phyloP scores from a whole-genome alignment of 2,888 invertebrate species.

The Aspidapion aeneum region DNA sequence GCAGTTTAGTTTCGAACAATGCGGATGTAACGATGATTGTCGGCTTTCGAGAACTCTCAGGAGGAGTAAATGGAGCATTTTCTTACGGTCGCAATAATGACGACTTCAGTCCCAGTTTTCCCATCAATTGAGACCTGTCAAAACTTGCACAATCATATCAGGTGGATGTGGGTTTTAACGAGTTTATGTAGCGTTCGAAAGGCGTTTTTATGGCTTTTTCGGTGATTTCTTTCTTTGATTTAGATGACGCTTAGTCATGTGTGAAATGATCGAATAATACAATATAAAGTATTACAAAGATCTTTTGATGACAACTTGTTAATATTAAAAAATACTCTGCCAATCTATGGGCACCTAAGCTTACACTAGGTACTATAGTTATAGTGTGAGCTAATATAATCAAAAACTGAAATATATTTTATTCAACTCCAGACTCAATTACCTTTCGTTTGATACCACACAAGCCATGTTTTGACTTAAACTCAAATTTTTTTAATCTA shows the following conservation, averaged over 20 bases:
- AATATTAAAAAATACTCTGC: too few species aligned
- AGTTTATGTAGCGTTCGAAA: conserved; percentile 26
- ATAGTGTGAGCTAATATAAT: too few species aligned
- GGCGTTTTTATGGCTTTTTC: conserved; percentile 17
- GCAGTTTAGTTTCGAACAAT: conserved; percentile 37
- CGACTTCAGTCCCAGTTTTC: conserved; percentile 33
- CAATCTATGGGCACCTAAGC: too few species aligned
- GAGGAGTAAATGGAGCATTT: conserved; percentile 44
- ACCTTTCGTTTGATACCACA: too few species aligned
- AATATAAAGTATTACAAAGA: too few species aligned
- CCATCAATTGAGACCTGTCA: conserved; percentile 42
- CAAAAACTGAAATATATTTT: too few species aligned
- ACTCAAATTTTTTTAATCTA: too few species aligned
- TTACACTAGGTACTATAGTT: too few species aligned
- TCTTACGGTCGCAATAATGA: conserved; percentile 46
- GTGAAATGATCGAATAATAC: too few species aligned
- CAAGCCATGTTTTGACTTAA: too few species aligned
- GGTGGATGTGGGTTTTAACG: conserved; percentile 34
- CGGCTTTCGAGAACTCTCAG: conserved; percentile 43
- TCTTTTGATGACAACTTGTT: too few species aligned
- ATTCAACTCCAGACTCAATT: too few species aligned
- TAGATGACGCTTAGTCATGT: not conserved
- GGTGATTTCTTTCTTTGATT: not conserved
- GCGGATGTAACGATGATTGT: conserved; percentile 48
- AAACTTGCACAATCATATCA: conserved; percentile 41